Percentiles rank a stretch among this genome's conserved stretches.
Evolutionary conservation across 1,140 invertebrate species (phyloP).

Genomic region (Drosophila yakuba): DNA sequence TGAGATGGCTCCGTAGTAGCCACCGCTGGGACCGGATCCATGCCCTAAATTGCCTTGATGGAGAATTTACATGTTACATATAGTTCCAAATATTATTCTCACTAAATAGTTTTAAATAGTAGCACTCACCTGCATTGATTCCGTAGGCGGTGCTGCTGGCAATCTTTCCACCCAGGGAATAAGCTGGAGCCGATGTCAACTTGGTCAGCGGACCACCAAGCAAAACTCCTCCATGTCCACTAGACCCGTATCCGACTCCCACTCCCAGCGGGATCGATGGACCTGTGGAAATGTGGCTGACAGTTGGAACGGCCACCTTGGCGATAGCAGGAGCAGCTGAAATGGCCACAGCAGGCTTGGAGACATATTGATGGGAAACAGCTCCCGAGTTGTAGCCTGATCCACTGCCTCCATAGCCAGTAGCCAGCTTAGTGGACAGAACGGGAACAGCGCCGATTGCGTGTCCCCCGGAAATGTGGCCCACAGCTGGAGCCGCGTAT

Average conservation of each 20-base stretch:
- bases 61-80: background rate
- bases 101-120: too few relatives aligned
- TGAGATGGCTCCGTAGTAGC: constrained; percentile 76
- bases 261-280: constrained; percentile 5
- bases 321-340: constrained; percentile 45
- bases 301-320: constrained; percentile 15
- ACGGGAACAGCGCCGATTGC: constrained; percentile 10
- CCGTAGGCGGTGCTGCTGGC: constrained; percentile 57
- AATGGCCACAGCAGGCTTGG: constrained; percentile 49
- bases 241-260: constrained; percentile 36
- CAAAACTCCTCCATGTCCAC: constrained; percentile 30
- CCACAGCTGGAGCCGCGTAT: constrained; percentile 49
- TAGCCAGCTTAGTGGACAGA: constrained; percentile 43
- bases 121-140: constrained; percentile 43
- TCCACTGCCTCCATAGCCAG: constrained; percentile 28
- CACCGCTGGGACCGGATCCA: constrained; percentile 35
- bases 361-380: constrained; percentile 62
- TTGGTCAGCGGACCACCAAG: constrained; percentile 35
- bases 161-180: constrained; percentile 40
- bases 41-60: constrained; percentile 44
- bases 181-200: constrained; percentile 44
- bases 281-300: background rate
- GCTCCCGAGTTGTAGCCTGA: constrained; percentile 41
- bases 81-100: background rate
- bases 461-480: constrained; percentile 32